Conservation (phyloP, 1,140 invertebrate species). For the Pygmarrhopalites habei region DNA sequence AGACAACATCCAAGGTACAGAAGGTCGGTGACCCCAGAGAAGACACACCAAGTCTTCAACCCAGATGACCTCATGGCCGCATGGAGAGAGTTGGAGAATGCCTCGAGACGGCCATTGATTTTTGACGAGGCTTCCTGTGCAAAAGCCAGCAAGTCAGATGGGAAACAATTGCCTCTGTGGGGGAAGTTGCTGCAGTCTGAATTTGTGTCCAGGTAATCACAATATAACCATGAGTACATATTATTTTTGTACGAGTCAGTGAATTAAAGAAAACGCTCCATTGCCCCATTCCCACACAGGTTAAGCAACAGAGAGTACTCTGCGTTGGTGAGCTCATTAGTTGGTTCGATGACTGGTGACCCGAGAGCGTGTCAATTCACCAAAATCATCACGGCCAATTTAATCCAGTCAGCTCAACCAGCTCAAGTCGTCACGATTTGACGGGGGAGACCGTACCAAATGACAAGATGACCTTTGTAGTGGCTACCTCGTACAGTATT, state of each 20-base stretch:
- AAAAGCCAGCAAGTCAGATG: not conserved
- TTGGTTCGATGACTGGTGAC: not conserved
- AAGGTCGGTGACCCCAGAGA: not conserved
- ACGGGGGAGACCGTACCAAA: too few species aligned
- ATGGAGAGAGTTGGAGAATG: not conserved
- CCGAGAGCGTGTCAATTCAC: slow-evolving; percentile 1
- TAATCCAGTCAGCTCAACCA: too few species aligned
- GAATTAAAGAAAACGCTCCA: too few species aligned
- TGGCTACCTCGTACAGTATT: too few species aligned
- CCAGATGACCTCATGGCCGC: not conserved
- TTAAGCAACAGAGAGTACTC: slow-evolving; percentile 2
- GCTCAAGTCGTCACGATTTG: too few species aligned
- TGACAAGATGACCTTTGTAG: too few species aligned
- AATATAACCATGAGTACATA: not conserved
- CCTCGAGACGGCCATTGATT: not conserved
- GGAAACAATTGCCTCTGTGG: slow-evolving; percentile 2
- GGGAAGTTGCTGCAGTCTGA: slow-evolving; percentile 5
- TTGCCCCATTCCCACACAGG: too few species aligned
- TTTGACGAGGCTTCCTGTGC: slow-evolving; percentile 3
- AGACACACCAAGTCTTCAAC: not conserved
- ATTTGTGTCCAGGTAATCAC: not conserved
- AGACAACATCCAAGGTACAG: not conserved
- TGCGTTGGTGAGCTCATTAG: not conserved
- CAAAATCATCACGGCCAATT: not conserved
- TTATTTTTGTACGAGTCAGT: too few species aligned